Conservation (phyloP, 2,113 vertebrate genomes). For the Salvator merianae region DNA sequence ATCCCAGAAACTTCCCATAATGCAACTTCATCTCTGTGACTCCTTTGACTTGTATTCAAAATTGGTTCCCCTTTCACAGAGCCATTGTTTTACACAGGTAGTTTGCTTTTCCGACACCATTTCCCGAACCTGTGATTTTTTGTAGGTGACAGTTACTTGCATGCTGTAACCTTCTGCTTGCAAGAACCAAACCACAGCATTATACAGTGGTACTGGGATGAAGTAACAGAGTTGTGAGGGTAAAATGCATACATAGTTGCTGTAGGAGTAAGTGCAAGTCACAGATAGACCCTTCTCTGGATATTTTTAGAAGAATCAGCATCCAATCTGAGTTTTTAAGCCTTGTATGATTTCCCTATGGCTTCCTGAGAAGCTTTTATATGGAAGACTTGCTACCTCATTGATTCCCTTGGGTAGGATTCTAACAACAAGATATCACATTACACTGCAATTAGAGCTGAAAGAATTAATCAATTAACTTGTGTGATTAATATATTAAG, state of each 20-base stretch:
- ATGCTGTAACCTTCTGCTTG: no score
- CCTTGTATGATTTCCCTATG: background rate
- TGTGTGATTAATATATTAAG: constrained; percentile 35
- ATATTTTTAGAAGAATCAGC: background rate
- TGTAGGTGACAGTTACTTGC: no score
- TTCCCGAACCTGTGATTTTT: no score
- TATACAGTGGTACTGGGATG: background rate
- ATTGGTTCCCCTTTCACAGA: no score
- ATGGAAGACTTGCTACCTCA: background rate
- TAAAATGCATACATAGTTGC: background rate
- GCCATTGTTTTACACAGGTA: no score
- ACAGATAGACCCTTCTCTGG: background rate
- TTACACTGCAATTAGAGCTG: constrained; percentile 28
- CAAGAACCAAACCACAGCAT: no score
- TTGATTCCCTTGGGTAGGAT: constrained; percentile 4
- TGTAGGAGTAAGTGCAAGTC: background rate
- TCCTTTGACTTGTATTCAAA: no score
- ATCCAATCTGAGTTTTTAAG: background rate
- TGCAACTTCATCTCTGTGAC: no score
- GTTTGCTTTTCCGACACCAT: no score
- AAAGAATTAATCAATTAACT: constrained; percentile 34
- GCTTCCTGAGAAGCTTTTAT: background rate
- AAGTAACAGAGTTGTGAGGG: background rate
- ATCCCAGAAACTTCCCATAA: no score
- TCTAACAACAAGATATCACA: constrained; percentile 13